Percentiles rank a stretch among this genome's conserved stretches.
Conservation (phyloP, 2,797 vertebrate genomes). For the Gephyroberyx darwinii region DNA sequence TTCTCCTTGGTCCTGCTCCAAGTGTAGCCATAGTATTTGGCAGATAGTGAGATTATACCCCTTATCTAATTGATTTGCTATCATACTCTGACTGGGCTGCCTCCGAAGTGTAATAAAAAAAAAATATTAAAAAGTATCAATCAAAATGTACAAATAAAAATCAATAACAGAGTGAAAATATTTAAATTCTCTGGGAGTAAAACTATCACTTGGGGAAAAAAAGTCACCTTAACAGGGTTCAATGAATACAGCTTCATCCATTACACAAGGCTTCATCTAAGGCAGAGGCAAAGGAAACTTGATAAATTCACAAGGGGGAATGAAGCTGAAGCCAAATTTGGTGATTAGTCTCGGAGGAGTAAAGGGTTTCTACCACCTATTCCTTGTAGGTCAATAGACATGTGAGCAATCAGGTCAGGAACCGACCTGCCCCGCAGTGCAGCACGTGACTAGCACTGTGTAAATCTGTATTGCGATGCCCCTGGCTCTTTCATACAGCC, state of each 20-base stretch:
- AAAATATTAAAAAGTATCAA: constrained; percentile 6
- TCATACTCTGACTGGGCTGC: constrained; percentile 17
- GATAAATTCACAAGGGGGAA: constrained; percentile 17
- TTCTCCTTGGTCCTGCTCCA: constrained; percentile 52
- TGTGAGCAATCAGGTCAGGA: constrained; percentile 14
- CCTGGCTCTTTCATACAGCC: constrained; percentile 42
- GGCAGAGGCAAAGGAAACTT: constrained; percentile 5
- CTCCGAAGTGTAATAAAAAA: constrained; percentile 24
- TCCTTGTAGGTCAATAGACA: constrained; percentile 8
- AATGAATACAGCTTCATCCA: constrained; percentile 11
- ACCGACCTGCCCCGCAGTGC: constrained; percentile 15
- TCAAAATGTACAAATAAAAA: constrained; percentile 13
- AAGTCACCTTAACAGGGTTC: not conserved
- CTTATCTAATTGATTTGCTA: constrained; percentile 35
- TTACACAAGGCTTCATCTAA: constrained; percentile 32
- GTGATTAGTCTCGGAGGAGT: constrained; percentile 24
- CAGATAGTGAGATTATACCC: constrained; percentile 24
- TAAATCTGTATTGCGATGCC: constrained; percentile 39
- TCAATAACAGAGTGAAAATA: not conserved
- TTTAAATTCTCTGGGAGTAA: constrained; percentile 10
- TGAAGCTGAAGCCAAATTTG: constrained; percentile 12
- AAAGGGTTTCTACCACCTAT: not conserved
- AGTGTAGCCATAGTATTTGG: constrained; percentile 43
- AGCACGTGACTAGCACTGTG: constrained; percentile 17
- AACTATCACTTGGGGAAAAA: not conserved